phyloP scores from a whole-genome alignment of 2,113 vertebrate species.

The Microtus oregoni region DNA sequence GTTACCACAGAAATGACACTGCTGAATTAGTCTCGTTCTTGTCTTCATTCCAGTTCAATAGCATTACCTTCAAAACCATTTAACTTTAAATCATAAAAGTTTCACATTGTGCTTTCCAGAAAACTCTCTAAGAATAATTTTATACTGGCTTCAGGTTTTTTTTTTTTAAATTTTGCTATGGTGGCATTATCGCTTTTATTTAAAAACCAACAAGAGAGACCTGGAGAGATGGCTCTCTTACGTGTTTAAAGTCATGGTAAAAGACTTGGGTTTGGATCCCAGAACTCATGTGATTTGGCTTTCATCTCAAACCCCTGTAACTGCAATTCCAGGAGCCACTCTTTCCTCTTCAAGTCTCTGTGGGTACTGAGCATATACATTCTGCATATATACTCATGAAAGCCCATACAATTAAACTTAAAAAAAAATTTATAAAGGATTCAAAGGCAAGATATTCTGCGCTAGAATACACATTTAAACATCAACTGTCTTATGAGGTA shows the following conservation, averaged over 20 bases:
- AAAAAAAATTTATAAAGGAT: background rate
- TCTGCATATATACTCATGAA: background rate
- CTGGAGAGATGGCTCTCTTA: no score
- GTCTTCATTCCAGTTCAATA: slow-evolving; percentile 17
- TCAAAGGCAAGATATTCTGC: background rate
- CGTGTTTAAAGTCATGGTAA: background rate
- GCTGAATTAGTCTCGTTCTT: slow-evolving; percentile 27
- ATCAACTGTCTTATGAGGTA: background rate
- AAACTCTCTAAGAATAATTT: slow-evolving; percentile 9
- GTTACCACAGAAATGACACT: slow-evolving; percentile 37
- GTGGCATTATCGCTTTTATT: background rate
- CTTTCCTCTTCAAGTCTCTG: background rate
- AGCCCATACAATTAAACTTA: no score
- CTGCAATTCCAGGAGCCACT: background rate
- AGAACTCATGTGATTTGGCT: background rate
- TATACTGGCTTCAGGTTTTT: background rate
- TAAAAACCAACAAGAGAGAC: background rate
- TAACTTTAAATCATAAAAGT: slow-evolving; percentile 28
- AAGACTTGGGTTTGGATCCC: background rate
- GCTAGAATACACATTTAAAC: background rate
- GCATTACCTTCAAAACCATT: background rate
- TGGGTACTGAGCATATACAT: background rate
- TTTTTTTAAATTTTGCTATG: background rate
- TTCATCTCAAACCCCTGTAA: background rate
- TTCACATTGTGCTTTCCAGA: slow-evolving; percentile 25